Evolutionary conservation across 2,888 invertebrate species (phyloP), one percentile per base, ranked within the genome.

Genomic region (Lamellibrachia columna): DNA sequence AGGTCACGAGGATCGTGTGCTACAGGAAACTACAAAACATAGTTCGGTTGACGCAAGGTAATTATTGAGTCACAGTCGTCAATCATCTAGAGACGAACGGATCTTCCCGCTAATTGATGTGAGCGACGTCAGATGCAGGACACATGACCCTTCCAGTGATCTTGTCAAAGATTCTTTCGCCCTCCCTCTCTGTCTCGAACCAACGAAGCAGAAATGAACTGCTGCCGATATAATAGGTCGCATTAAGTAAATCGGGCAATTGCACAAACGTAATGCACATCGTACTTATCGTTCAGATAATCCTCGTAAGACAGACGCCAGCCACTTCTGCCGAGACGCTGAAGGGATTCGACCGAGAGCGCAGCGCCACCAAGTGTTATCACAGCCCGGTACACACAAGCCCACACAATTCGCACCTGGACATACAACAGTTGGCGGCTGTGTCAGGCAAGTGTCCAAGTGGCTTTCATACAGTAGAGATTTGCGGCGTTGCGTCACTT

Each of bases 271-370:
- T 75, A 75, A 75, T 75, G 75, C 75, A n/a, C 75, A 22, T 75
- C 75, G 75, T 75, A n/a, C 75, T 75, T 75, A 75, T 75, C 75
- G 75, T 75, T 75, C 75, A 75, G 75, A 75, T 75, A 75, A 75
- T 75, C 75, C 75, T 4, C 75, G 75, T 75, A 75, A 75, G 75
- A 75, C 75, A 75, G 75, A 75, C 75, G 75, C 22, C 22, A 22
- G 75, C 22, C 75, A 75, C 75, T 75, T 75, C 75, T 75, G 22
- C 75, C 15, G 75, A 75, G 75, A 75, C 75, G 75, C 75, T 11
- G 15, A 55, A 9, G 55, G 75, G 75, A 75, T n/a, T 75, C 60
- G 75, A 75, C 75, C 6, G 75, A 75, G 75, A 75, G 22, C 15
- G 60, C 75, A n/a, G n/a, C 75, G 11, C 0, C 22, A 22, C 22